These are phyloP conservation scores for Cataglyphis albicans DNA, from an alignment of 2,888 invertebrate species.

Conservation along the genomic window DNA sequence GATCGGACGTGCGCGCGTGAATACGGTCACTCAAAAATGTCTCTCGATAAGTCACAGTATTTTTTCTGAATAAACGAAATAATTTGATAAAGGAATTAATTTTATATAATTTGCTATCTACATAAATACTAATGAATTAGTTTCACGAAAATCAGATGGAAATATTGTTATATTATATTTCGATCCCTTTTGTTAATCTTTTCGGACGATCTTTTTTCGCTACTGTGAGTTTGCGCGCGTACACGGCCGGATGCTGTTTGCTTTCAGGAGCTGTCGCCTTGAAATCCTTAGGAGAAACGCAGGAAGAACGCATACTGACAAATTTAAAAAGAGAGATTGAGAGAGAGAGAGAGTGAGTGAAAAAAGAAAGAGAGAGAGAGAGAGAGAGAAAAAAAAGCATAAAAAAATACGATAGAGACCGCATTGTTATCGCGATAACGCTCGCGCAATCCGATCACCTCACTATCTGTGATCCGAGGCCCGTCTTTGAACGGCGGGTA, in stretches of 20 bases:
- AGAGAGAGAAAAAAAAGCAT: slow-evolving; percentile 29
- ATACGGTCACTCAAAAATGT: slow-evolving; percentile 58
- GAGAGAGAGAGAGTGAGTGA: slow-evolving; percentile 37
- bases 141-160: slow-evolving; percentile 3
- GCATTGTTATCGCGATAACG: slow-evolving; percentile 74
- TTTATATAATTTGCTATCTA: background rate
- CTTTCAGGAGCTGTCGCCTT: slow-evolving; percentile 86
- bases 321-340: slow-evolving; percentile 49
- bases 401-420: slow-evolving; percentile 64
- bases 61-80: background rate
- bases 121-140: background rate
- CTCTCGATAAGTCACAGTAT: background rate
- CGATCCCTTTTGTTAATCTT: slow-evolving; percentile 32
- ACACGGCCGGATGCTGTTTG: slow-evolving; percentile 83
- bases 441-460: slow-evolving; percentile 85
- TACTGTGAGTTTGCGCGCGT: slow-evolving; percentile 76
- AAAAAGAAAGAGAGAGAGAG: slow-evolving; percentile 32
- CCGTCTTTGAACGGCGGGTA: slow-evolving; percentile 80
- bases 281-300: slow-evolving; percentile 84
- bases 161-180: slow-evolving; percentile 4
- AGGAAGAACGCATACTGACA: slow-evolving; percentile 70
- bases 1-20: slow-evolving; percentile 56
- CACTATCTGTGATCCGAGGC: slow-evolving; percentile 85
- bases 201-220: slow-evolving; percentile 42
- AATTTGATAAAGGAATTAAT: slow-evolving; percentile 4